phyloP scores from a whole-genome alignment of 2,797 vertebrate genomes.

The Lepus oiostolus region DNA sequence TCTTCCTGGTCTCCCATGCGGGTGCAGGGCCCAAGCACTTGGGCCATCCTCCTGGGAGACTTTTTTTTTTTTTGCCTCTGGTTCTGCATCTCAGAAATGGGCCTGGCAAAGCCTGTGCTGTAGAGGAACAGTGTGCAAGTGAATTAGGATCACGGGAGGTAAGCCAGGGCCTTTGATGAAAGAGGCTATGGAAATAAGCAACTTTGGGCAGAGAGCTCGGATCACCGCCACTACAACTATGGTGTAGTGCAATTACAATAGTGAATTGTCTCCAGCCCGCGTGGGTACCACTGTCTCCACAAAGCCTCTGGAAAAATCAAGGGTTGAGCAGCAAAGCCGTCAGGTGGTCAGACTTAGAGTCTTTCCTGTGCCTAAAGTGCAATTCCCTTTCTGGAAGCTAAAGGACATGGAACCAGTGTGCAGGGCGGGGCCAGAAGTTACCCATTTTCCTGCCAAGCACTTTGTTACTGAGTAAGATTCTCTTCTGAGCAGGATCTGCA shows the following conservation, averaged over 20 bases:
- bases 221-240: not conserved
- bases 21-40: no score
- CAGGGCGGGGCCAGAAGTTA: not conserved
- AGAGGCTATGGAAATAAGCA: not conserved
- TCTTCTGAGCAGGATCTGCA: constrained; percentile 49
- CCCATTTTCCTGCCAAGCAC: not conserved
- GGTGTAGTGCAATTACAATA: not conserved
- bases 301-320: constrained; percentile 40
- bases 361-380: not conserved
- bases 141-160: constrained; percentile 31
- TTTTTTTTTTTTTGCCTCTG: constrained; percentile 57
- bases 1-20: no score
- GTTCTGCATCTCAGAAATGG: constrained; percentile 52
- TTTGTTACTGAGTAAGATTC: constrained; percentile 51
- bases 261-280: constrained; percentile 15
- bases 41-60: no score
- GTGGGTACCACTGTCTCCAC: not conserved
- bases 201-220: constrained; percentile 42
- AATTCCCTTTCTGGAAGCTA: constrained; percentile 18
- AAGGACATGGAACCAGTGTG: constrained; percentile 11
- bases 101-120: not conserved
- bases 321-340: not conserved
- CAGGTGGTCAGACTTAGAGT: not conserved
- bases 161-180: constrained; percentile 25
- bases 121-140: constrained; percentile 11